Evolutionary conservation across 64 coral and sea anemone species (phyloP), one percentile per base, ranked within the genome.

Genomic region (Montipora foliosa): DNA sequence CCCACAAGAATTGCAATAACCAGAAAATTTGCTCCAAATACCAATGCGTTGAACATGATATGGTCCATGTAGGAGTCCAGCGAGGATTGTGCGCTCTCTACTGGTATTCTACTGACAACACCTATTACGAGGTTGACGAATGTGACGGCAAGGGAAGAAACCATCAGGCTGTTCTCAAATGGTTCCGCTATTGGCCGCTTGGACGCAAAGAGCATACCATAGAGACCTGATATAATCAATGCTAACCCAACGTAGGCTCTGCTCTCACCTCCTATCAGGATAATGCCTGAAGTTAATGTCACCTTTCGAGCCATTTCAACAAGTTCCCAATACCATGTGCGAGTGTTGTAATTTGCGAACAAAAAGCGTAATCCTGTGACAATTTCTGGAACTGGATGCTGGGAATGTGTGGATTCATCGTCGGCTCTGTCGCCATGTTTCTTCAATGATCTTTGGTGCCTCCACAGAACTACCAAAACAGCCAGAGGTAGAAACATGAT

Each of bases 271-370:
- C 70, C 70, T 1, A 74, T 22, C n/a, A 74, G 70, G n/a, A 74
- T 74, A 3, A 74, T 9, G 24, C 70, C 70, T 24, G 70, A 74
- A 24, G 70, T 74, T 74, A 74, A 21, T 5, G 25, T 22, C 37
- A 74, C 70, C 24, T 74, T 74, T 21, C 70, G 70, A 22, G 19
- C n/a, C n/a, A 22, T 74, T 74, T 74, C 70, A 74, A 74, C 70
- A n/a, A 74, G 70, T 74, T 74, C 70, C 70, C 70, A 74, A 74
- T 74, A 74, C 70, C 70, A 74, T 22, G 70, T 24, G 8, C 4
- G 70, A 20, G 17, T 8, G n/a, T 22, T 74, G 70, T 74, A 74
- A 21, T 74, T 74, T 74, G 21, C 19, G 24, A 74, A 74, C 0
- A 74, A 21, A 21, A 74, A 74, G 4, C n/a, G 70, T 21, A 74